Percentiles rank a stretch among this genome's conserved stretches.
phyloP scores from a whole-genome alignment of 2,888 invertebrate species.

The Meteorus colon region DNA sequence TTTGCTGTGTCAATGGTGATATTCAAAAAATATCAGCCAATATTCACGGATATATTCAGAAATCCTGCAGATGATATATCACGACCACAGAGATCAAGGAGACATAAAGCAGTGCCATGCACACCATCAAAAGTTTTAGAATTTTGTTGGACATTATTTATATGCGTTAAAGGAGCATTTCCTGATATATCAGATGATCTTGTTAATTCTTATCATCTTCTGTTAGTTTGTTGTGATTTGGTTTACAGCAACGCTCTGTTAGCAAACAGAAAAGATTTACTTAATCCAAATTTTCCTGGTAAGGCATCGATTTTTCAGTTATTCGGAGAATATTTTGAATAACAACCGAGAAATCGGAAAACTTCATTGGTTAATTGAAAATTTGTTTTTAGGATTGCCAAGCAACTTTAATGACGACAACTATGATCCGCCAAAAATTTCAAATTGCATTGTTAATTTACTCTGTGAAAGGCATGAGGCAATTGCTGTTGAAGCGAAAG shows the following conservation, averaged over 20 bases:
- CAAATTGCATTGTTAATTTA: conserved; percentile 88
- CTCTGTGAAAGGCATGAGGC: conserved; percentile 89
- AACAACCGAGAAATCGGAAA: background rate
- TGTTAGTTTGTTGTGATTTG: conserved; percentile 93
- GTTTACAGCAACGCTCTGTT: conserved; percentile 90
- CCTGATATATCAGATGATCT: conserved; percentile 92
- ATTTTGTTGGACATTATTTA: conserved; percentile 95
- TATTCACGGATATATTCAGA: conserved; percentile 90
- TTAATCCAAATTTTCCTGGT: conserved; percentile 90
- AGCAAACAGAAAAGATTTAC: conserved; percentile 85
- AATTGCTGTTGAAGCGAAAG: conserved; percentile 89
- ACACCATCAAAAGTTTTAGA: conserved; percentile 89
- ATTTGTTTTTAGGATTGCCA: conserved; percentile 79
- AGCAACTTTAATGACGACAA: conserved; percentile 78
- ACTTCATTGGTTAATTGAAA: background rate
- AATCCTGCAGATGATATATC: conserved; percentile 78
- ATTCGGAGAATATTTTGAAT: background rate
- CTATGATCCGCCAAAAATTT: conserved; percentile 78
- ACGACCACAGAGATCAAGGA: conserved; percentile 77
- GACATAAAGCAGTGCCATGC: conserved; percentile 84
- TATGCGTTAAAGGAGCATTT: conserved; percentile 91
- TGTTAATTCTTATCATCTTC: conserved; percentile 93
- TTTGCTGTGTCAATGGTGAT: conserved; percentile 96
- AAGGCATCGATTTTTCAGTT: conserved; percentile 55
- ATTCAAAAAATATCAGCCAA: conserved; percentile 92